These are phyloP conservation scores for Pammene aurita DNA, from an alignment of 2,888 invertebrate genomes.

Conservation along the genomic window DNA sequence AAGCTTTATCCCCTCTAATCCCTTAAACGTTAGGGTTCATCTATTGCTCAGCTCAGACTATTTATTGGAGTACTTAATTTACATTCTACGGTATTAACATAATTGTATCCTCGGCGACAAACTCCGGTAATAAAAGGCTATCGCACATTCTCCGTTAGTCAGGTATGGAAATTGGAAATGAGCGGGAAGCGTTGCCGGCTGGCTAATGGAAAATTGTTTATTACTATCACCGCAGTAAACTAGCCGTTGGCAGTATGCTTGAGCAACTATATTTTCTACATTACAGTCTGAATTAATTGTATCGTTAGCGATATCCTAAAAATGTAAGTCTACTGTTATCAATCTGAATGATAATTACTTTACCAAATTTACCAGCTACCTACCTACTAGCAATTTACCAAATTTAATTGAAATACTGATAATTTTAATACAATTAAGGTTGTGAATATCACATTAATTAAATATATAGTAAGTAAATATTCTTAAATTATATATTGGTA, in stretches of 20 bases:
- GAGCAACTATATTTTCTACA: constrained; percentile 6
- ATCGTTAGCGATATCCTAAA: too few species aligned
- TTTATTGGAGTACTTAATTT: constrained; percentile 74
- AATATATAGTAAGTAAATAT: too few species aligned
- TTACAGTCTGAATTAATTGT: too few species aligned
- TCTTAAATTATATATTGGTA: too few species aligned
- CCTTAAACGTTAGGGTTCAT: constrained; percentile 12
- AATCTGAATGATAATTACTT: too few species aligned
- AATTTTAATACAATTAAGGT: neutral
- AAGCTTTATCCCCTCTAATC: constrained; percentile 16
- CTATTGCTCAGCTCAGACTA: constrained; percentile 57
- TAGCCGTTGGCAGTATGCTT: constrained; percentile 28
- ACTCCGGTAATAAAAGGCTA: constrained; percentile 68
- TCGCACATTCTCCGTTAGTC: constrained; percentile 59
- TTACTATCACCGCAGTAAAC: constrained; percentile 58
- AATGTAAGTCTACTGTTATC: too few species aligned
- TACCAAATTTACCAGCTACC: too few species aligned
- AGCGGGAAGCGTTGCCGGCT: constrained; percentile 52
- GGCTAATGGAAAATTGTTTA: constrained; percentile 78
- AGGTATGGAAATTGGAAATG: constrained; percentile 69
- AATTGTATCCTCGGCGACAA: constrained; percentile 74
- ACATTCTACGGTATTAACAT: constrained; percentile 72
- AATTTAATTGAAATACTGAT: neutral
- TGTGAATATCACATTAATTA: too few species aligned
- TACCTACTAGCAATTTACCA: neutral